Conservation (phyloP, 2,888 invertebrate species). For the Danaus chrysippus region DNA sequence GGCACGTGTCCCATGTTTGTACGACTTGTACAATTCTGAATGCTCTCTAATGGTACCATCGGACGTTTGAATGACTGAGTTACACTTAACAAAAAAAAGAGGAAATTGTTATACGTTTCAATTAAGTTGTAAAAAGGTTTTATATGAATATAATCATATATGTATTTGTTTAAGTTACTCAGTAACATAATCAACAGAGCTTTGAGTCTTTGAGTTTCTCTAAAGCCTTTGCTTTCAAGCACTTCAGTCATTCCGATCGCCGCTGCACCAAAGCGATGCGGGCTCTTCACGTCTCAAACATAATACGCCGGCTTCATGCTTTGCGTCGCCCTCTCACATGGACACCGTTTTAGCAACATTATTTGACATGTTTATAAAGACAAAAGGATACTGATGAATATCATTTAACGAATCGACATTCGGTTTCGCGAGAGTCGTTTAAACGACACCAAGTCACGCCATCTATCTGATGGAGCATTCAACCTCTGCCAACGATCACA, state of each 20-base stretch:
- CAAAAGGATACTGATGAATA: slow-evolving; percentile 73
- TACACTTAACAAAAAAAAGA: no score
- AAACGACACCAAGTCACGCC: slow-evolving; percentile 77
- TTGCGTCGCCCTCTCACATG: slow-evolving; percentile 44
- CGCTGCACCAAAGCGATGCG: slow-evolving; percentile 52
- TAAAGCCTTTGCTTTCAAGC: slow-evolving; percentile 22
- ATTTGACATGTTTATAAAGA: slow-evolving; percentile 75
- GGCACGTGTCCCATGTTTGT: slow-evolving; percentile 67
- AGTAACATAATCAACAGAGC: not conserved
- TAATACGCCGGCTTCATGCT: slow-evolving; percentile 58
- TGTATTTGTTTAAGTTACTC: not conserved
- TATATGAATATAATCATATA: not conserved
- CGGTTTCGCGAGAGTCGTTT: slow-evolving; percentile 63
- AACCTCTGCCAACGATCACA: slow-evolving; percentile 68
- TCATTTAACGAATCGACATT: slow-evolving; percentile 76
- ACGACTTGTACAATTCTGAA: slow-evolving; percentile 34
- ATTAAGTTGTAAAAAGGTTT: no score
- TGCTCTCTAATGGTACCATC: slow-evolving; percentile 34
- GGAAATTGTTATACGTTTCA: no score
- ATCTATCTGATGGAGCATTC: slow-evolving; percentile 73
- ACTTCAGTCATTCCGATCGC: slow-evolving; percentile 14
- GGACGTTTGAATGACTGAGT: no score
- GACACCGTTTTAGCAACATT: slow-evolving; percentile 47
- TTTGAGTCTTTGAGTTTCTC: slow-evolving; percentile 6
- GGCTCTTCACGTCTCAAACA: slow-evolving; percentile 43